phyloP scores from a whole-genome alignment of 2,797 vertebrate genomes.

The Anas flavirostris region DNA sequence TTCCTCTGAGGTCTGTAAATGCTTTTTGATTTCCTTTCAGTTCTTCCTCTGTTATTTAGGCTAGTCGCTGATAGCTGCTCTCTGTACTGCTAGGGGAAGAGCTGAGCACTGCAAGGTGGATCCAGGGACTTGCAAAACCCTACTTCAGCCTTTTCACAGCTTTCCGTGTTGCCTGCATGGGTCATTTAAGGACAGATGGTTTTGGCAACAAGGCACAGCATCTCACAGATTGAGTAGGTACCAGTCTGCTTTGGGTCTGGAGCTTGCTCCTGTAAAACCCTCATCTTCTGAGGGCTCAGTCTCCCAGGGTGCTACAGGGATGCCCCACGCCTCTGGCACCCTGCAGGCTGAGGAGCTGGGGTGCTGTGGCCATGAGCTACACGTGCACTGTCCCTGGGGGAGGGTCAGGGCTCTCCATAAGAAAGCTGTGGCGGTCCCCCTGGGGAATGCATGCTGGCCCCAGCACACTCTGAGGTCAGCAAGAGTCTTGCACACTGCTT shows the following conservation, averaged over 20 bases:
- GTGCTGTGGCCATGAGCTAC: not conserved
- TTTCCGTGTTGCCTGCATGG: not conserved
- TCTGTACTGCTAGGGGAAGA: not conserved
- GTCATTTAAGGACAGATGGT: not conserved
- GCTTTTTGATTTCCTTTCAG: not conserved
- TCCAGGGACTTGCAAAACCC: not conserved
- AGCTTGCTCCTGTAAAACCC: not conserved
- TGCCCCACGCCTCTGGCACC: not conserved
- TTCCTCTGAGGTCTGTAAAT: conserved; percentile 1
- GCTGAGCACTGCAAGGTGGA: not conserved
- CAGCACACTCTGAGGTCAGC: not conserved
- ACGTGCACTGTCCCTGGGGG: not conserved
- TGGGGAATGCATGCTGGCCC: fast-evolving
- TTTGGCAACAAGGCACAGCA: not conserved
- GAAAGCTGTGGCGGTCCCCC: not conserved
- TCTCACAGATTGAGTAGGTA: not conserved
- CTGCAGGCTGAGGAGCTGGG: not conserved
- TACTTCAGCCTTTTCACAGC: not conserved
- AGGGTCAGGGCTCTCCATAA: not conserved
- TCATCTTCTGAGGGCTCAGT: not conserved
- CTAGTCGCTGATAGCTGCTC: not conserved
- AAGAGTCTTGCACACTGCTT: not conserved
- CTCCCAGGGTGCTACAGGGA: not conserved
- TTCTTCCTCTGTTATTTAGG: not conserved
- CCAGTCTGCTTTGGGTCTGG: not conserved